Conservation (phyloP, 2,797 vertebrate species). For the Cyclopterus lumpus region DNA sequence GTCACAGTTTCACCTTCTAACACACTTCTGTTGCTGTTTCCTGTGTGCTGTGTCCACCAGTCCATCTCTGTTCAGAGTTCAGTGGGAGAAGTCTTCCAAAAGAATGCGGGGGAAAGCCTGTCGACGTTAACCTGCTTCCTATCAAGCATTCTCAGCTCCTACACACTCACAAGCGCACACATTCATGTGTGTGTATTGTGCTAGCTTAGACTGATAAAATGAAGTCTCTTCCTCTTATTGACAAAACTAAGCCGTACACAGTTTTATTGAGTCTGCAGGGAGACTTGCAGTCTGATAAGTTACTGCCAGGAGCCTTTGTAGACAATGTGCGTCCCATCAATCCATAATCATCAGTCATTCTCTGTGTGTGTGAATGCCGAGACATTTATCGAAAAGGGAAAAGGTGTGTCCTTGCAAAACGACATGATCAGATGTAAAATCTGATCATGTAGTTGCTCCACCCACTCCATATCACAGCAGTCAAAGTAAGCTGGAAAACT, state of each 20-base stretch:
- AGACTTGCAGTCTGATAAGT: constrained; percentile 55
- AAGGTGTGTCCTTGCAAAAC: constrained; percentile 35
- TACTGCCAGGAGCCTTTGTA: constrained; percentile 48
- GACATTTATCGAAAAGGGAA: constrained; percentile 6
- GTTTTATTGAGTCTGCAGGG: constrained; percentile 50
- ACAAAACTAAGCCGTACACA: constrained; percentile 45
- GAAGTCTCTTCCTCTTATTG: constrained; percentile 56
- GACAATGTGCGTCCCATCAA: constrained; percentile 39
- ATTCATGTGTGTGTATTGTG: constrained; percentile 18
- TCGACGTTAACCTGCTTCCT: constrained; percentile 73
- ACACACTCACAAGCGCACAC: constrained; percentile 19
- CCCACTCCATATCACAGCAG: background rate
- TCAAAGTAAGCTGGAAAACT: background rate
- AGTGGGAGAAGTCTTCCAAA: constrained; percentile 71
- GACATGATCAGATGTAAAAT: constrained; percentile 23
- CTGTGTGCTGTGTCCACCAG: constrained; percentile 30
- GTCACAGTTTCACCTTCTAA: constrained; percentile 32
- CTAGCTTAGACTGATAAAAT: constrained; percentile 46
- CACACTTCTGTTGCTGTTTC: constrained; percentile 12
- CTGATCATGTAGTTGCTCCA: background rate
- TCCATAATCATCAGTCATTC: constrained; percentile 58
- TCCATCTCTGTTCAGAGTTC: constrained; percentile 51
- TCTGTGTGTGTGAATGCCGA: constrained; percentile 9
- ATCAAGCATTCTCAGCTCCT: constrained; percentile 68
- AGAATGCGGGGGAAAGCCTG: constrained; percentile 70